Conservation (phyloP, 1,140 invertebrate genomes). For the Zaprionus lachaisei region DNA sequence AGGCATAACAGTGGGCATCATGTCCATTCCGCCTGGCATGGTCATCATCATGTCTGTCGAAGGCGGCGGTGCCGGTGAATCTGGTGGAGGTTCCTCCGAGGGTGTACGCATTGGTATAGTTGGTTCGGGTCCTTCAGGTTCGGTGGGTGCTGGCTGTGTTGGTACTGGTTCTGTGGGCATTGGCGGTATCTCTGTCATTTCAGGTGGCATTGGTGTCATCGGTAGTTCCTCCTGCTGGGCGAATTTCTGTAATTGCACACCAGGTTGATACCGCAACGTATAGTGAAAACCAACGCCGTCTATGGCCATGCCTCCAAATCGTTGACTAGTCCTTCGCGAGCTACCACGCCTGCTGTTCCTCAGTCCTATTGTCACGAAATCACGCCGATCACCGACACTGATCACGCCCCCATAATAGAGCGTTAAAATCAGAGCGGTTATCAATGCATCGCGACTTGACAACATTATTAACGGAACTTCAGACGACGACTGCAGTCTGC, state of each 20-base stretch:
- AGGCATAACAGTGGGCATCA: constrained; percentile 54
- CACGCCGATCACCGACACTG: constrained; percentile 34
- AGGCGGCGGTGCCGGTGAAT: constrained; percentile 35
- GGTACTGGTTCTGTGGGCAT: constrained; percentile 46
- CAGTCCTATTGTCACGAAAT: constrained; percentile 68
- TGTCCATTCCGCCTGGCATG: constrained; percentile 28
- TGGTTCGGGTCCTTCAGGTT: constrained; percentile 68
- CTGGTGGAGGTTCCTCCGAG: constrained; percentile 29
- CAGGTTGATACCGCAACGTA: constrained; percentile 68
- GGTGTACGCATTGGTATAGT: constrained; percentile 59
- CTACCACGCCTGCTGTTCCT: constrained; percentile 49
- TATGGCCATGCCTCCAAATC: constrained; percentile 51
- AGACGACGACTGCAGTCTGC: constrained; percentile 56
- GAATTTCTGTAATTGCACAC: constrained; percentile 55
- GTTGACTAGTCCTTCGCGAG: constrained; percentile 9
- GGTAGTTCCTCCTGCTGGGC: constrained; percentile 46
- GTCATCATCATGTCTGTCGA: constrained; percentile 50
- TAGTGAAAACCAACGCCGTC: constrained; percentile 60
- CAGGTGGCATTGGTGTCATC: constrained; percentile 16
- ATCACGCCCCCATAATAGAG: constrained; percentile 72
- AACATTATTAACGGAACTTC: constrained; percentile 83
- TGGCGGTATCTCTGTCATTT: constrained; percentile 33
- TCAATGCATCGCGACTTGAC: constrained; percentile 67
- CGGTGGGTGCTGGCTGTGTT: constrained; percentile 21
- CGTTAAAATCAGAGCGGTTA: constrained; percentile 74